Evolutionary conservation across 2,888 invertebrate genomes (phyloP), one percentile per base, ranked within the genome.

Genomic region (Agriopis marginaria): DNA sequence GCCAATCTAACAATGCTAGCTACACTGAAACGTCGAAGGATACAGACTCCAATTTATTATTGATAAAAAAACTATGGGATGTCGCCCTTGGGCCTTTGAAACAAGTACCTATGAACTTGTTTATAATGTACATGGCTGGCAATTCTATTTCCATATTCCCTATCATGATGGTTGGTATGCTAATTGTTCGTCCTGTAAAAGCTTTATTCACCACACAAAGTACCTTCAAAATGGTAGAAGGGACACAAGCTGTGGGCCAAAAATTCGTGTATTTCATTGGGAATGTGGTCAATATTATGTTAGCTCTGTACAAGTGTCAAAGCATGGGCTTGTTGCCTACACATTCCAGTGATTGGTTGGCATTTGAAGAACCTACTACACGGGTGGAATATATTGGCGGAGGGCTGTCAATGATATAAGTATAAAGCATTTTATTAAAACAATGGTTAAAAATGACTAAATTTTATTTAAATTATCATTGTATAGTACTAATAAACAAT

Each of bases 91-190:
- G 98, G 0, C 99, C 99, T 3, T 89, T 99, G 45, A 99, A 99
- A 89, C 99, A 98, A 94, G 98, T 98, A 76, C 99, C 99, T 0
- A 99, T 99, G 99, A 99, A 99, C 91, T 95, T 99, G 73, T 99
- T 99, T 88, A 98, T 99, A 71, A 99, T 99, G 99, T 99, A 99
- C 91, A 99, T 99, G 99, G 99, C 99, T 64, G 99, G 99, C 17
- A 99, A 98, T 89, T 99, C 99, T 0, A 99, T 99, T 82, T 99
- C 99, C 0, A 99, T 99, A 81, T 99, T 99, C 83, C 99, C 99
- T 0, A 99, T 99, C 59, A 99, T 99, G 99, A 99, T 99, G 99
- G 99, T 99, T 9, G 99, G 99, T 54, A 99, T 99, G 99, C 95
- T 99, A 93, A 97, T 99, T 80, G 97, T 99, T 82, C 95, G 99